Base-by-base conservation (phyloP, 1,140 invertebrate species). In the Pseudomyrmex concolor region DNA sequence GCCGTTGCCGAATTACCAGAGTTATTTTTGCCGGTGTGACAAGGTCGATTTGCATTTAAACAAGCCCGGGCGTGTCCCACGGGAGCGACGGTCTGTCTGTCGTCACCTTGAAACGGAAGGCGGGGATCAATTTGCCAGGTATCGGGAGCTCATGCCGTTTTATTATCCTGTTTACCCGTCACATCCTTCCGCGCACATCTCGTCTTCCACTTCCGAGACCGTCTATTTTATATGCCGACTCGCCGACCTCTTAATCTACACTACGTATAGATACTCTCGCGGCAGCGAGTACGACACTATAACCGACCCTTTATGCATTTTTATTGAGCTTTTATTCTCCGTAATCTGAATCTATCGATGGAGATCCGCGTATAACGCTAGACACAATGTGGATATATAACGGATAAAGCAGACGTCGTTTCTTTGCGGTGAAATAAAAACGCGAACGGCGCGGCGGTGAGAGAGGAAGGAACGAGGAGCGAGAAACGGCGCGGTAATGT, bases 1-100 rank as follows among this genome's bases (percentile, higher is more conserved):
- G 43, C 55, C 83, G 83, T 85, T 83, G 78, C 83, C 89, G 84
- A 91, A 91, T 92, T 91, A 89, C 91, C 87, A 89, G 84, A 90
- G 83, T 91, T 85, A 84, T 89, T 89, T 89, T 89, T 86, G 86
- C 72, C 72, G 76, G 86, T 90, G 86, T 91, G 87, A 89, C 86
- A 86, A 85, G 84, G 34, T 78, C 88, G 89, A 92, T 92, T 92
- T 92, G 90, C 91, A 92, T 92, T 89, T 90, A 92, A 91, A 92
- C 90, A 88, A 92, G 89, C 84, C 34, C 86, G 83, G 85, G 62
- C 84, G 55, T 85, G 70, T 86, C 83, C 80, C 80, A 34, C 60
- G 76, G 71, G 86, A 86, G 19, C 67, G 71, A 50, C 50, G 82
- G 59, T 74, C 76, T 86, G 86, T 88, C 87, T 84, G 87, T 84